phyloP scores from a whole-genome alignment of 2,113 vertebrate species.

The Austrofundulus limnaeus region DNA sequence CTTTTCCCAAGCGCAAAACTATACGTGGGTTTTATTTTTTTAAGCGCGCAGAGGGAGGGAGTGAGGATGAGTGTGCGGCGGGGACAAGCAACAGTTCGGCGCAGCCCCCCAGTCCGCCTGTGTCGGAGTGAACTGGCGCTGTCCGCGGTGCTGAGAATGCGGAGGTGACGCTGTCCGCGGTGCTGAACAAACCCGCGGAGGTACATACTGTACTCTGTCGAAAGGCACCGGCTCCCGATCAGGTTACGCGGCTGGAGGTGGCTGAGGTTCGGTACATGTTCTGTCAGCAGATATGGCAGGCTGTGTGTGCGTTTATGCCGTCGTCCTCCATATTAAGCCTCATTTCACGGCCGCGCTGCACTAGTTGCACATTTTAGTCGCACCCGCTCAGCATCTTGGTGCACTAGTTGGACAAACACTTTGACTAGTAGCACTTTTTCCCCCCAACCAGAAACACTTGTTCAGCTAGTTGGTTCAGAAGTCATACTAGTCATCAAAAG shows the following conservation, averaged over 20 bases:
- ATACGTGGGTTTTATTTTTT: not conserved
- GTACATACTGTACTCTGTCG: constrained; percentile 57
- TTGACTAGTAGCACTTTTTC: no score
- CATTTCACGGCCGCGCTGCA: no score
- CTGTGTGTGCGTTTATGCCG: no score
- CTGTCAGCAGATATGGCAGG: not conserved
- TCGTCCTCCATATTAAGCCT: not conserved
- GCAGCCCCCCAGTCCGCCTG: constrained; percentile 57
- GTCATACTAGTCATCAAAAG: no score
- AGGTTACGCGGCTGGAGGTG: not conserved
- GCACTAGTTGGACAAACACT: no score
- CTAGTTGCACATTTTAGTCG: no score
- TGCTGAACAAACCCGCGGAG: constrained; percentile 53
- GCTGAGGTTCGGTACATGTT: constrained; percentile 15
- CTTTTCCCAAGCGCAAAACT: not conserved
- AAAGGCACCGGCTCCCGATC: not conserved
- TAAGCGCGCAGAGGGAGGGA: not conserved
- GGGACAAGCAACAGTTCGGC: constrained; percentile 63
- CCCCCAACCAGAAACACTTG: no score
- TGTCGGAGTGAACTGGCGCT: constrained; percentile 57
- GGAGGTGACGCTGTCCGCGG: constrained; percentile 38
- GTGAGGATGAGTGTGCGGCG: constrained; percentile 4
- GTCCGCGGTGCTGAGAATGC: constrained; percentile 54
- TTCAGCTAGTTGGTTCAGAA: no score
- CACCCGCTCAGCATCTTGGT: no score